Evolutionary conservation across 2,888 invertebrate species (phyloP), one percentile per base, ranked within the genome.

Genomic region (Pasiphila rectangulata): DNA sequence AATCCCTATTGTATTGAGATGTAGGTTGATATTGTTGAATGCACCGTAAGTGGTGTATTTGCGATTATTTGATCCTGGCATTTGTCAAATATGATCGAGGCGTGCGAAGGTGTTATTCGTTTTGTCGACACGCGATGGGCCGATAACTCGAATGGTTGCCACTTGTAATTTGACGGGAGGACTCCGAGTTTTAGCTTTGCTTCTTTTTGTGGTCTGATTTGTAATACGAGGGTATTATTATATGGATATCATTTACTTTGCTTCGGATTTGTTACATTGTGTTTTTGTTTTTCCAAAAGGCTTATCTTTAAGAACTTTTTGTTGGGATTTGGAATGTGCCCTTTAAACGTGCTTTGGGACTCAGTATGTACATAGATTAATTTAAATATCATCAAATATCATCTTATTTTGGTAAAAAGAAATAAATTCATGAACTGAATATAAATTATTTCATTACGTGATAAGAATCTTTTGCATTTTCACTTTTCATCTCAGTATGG

Each of bases 111-210:
- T 77, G 79, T 77, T 79, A 71, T 77, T 79, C 79, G 72, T 80
- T 80, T 79, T 76, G 79, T 77, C 75, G 79, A 80, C 80, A 81
- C 74, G 75, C 79, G 77, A 82, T 79, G 69, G 64, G 63, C 69
- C 72, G 79, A 81, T 79, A 77, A 77, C 70, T 73, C 64, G 54
- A 61, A 61, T 54, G 72, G 71, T 74, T 75, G 77, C 79, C 72
- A 80, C 81, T 78, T 79, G 75, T 77, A 72, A 80, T 80, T 76
- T 75, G 75, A 78, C 76, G 77, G 78, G 79, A 75, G 78, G 78
- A 76, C 76, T 69, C 64, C 55, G 63, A 61, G 61, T 17, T 70
- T 67, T 64, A 65, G 57, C 51, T 65, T 70, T 69, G 51, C 54
- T 72, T 69, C 67, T 65, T 63, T 52, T 40, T 45, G 29, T 29